Percentiles rank a stretch among this genome's conserved stretches.
Evolutionary conservation across 2,888 invertebrate species (phyloP).

Genomic region (Rutpela maculata): DNA sequence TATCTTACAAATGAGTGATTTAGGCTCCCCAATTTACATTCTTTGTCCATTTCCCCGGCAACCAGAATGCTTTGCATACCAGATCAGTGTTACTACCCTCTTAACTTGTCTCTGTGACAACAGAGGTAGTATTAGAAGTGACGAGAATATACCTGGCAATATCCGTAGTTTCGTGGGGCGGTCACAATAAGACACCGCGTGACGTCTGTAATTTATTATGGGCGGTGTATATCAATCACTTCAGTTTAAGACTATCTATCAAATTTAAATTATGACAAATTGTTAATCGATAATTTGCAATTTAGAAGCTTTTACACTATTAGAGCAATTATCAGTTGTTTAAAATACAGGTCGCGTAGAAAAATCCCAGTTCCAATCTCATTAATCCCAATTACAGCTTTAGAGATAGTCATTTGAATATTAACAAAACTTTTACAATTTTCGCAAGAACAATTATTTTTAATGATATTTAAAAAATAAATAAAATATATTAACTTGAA

Average conservation of each 20-base stretch:
- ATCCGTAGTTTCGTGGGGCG: not conserved
- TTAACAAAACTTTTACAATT: too few species aligned
- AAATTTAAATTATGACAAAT: slow-evolving; percentile 16
- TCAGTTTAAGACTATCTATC: not conserved
- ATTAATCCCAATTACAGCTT: too few species aligned
- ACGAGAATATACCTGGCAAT: not conserved
- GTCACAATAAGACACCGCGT: not conserved
- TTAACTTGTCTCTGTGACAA: slow-evolving; percentile 5
- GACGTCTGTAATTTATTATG: slow-evolving; percentile 12
- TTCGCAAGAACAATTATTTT: too few species aligned
- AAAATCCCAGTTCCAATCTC: too few species aligned
- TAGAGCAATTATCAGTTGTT: too few species aligned
- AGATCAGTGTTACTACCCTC: not conserved
- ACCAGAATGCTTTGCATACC: not conserved
- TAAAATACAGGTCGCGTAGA: too few species aligned
- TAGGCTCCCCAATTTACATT: not conserved
- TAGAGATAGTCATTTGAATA: too few species aligned
- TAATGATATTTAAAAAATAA: too few species aligned
- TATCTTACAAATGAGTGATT: slow-evolving; percentile 14
- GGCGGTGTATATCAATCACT: not conserved
- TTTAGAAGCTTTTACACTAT: not conserved
- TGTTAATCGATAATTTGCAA: slow-evolving; percentile 19
- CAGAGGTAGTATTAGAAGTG: slow-evolving; percentile 3
- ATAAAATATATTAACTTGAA: too few species aligned
- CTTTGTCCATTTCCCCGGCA: not conserved